Evolutionary conservation across 2,888 invertebrate genomes (phyloP), one percentile per base, ranked within the genome.

Genomic region (Lycophotia porphyrea): DNA sequence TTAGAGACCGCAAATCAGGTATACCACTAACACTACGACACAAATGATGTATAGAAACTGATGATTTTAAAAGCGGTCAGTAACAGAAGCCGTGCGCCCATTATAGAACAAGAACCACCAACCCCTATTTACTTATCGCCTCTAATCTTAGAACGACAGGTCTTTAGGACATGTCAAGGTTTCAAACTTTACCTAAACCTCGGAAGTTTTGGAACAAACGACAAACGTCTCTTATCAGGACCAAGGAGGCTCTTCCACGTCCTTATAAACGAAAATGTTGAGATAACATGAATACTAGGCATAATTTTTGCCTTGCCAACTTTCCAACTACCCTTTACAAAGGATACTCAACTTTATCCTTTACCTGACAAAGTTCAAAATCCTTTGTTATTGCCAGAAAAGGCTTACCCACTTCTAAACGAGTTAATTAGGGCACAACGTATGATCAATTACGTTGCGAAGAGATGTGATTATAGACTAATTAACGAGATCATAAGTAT

Each of bases 401-500:
- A 55, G 39, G 44, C 60, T 71, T 68, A 58, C 66, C 61, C 47
- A 69, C 58, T 78, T 69, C 52, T 52, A 68, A 78, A 74, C n/a
- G 61, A 78, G 76, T 80, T 87, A 87, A 87, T 87, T 84, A 87
- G 69, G 60, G 73, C 69, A 68, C 79, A 78, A 71, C 60, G 76
- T 88, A 87, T 87, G 87, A 87, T 87, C 85, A 88, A 88, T 88
- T 87, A 87, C 65, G 60, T 66, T 66, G 70, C n/a, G 65, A 74
- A 74, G 69, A 74, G 77, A 86, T 78, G 78, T 82, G 79, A 88
- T 87, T 82, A 88, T 71, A 73, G 44, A 77, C 63, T 82, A 82
- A 87, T 88, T 87, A 87, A 79, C 65, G 60, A 80, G 65, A 87
- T 83, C 81, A 82, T 68, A 81, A 66, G 34, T 76, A 44, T 77